Percentiles rank a stretch among this genome's conserved stretches.
Conservation (phyloP, 2,113 vertebrate species). For the Bufo bufo region DNA sequence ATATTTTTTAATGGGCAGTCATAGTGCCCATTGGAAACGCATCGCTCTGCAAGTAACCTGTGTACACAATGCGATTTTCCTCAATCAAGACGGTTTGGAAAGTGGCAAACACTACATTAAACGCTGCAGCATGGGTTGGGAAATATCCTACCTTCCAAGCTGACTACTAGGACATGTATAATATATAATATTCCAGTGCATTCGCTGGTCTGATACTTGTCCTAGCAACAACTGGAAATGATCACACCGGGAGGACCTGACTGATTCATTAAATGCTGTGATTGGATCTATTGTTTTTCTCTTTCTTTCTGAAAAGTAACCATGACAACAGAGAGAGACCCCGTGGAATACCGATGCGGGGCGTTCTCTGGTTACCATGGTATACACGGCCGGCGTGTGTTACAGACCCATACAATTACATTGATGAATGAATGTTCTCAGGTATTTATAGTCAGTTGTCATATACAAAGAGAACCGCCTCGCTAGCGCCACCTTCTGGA, state of each 20-base stretch:
- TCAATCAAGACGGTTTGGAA: no score
- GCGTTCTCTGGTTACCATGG: background rate
- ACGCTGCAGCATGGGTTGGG: no score
- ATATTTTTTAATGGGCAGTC: no score
- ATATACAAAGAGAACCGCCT: no score
- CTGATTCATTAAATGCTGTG: no score
- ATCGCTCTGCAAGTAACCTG: no score
- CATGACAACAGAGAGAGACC: conserved; percentile 16
- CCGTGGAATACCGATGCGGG: background rate
- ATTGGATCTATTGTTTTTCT: conserved; percentile 11
- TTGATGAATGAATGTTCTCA: background rate
- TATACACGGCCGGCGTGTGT: background rate
- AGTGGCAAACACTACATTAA: no score
- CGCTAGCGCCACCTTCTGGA: no score
- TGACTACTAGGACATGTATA: no score
- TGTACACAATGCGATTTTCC: no score
- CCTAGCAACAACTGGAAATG: background rate
- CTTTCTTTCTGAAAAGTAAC: conserved; percentile 5
- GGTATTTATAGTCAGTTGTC: background rate
- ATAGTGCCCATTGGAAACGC: no score
- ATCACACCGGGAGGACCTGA: background rate
- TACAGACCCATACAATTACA: background rate
- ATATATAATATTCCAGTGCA: background rate
- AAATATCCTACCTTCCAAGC: no score
- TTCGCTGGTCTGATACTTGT: background rate